A percentile compares a stretch with the other conserved stretches of the same genome.
Evolutionary conservation across 1,140 invertebrate species (phyloP).

Genomic region (Hylaeus volcanicus): DNA sequence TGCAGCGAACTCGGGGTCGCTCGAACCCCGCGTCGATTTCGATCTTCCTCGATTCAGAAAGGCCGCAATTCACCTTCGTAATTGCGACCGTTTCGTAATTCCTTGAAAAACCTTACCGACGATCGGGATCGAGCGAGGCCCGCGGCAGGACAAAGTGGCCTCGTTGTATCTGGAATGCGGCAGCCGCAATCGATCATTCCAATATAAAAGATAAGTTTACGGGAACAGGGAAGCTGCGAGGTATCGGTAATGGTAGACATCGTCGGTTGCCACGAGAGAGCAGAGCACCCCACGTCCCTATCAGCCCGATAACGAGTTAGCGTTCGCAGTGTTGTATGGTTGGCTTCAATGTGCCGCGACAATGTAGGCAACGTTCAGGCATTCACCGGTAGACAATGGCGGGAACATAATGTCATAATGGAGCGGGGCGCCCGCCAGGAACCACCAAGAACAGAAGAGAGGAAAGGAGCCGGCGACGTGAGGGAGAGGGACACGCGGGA

Average conservation of each 20-base stretch:
- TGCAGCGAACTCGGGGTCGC: too few relatives aligned
- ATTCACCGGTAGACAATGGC: constrained; percentile 78
- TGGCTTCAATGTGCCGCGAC: constrained; percentile 76
- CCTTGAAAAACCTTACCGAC: too few relatives aligned
- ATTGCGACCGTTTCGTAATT: too few relatives aligned
- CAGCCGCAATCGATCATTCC: constrained; percentile 23
- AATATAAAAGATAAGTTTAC: constrained; percentile 46
- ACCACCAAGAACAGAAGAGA: constrained; percentile 66
- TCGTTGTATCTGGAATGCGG: not conserved
- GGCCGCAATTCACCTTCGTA: too few relatives aligned
- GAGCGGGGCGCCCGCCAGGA: constrained; percentile 70
- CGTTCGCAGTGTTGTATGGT: constrained; percentile 74
- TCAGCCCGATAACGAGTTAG: constrained; percentile 78
- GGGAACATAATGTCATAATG: constrained; percentile 80
- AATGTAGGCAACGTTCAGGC: constrained; percentile 79
- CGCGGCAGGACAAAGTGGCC: not conserved
- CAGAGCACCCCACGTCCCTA: constrained; percentile 69
- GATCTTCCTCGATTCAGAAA: too few relatives aligned
- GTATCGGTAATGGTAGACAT: constrained; percentile 52
- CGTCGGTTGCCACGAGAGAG: constrained; percentile 27
- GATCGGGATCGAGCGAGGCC: not conserved
- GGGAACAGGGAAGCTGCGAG: constrained; percentile 27
- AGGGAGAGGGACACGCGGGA: constrained; percentile 21
- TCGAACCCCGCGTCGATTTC: too few relatives aligned
- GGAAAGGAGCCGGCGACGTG: constrained; percentile 44